A percentile compares a stretch with the other conserved stretches of the same genome.
phyloP scores from a whole-genome alignment of 2,113 vertebrate genomes.

The Felis chaus region DNA sequence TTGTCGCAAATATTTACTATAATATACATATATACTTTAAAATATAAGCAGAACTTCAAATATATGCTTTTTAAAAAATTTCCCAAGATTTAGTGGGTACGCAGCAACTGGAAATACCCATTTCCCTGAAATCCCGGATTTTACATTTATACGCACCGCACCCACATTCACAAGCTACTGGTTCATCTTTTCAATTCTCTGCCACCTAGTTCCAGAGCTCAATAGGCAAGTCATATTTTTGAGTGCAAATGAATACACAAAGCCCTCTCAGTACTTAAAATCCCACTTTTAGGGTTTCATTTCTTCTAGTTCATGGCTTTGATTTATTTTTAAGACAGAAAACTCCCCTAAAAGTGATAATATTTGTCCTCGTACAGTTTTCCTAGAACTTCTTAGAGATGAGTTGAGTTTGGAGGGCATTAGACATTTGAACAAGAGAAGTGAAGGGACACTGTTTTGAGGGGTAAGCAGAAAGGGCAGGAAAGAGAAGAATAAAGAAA shows the following conservation, averaged over 20 bases:
- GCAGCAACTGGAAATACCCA: not conserved
- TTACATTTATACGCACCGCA: not conserved
- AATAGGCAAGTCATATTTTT: not conserved
- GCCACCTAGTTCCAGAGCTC: not conserved
- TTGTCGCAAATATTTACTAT: not conserved
- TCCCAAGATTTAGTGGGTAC: not conserved
- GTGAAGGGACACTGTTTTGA: not conserved
- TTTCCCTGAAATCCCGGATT: not conserved
- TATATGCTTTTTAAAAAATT: not conserved
- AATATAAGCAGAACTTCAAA: not conserved
- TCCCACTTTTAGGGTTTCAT: not conserved
- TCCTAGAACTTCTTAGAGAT: slow-evolving; percentile 1
- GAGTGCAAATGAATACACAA: not conserved
- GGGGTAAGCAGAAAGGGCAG: not conserved
- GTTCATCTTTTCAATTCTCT: not conserved
- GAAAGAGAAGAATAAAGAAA: not conserved
- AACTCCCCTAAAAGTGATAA: not conserved
- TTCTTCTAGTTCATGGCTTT: not conserved
- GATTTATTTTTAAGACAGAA: not conserved
- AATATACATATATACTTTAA: not conserved
- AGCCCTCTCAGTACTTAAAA: not conserved
- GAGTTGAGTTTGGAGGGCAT: not conserved
- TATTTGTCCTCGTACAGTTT: not conserved
- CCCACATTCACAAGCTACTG: not conserved
- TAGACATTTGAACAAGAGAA: not conserved